Conservation (phyloP, 1,140 invertebrate genomes). For the Linepithema humile region DNA sequence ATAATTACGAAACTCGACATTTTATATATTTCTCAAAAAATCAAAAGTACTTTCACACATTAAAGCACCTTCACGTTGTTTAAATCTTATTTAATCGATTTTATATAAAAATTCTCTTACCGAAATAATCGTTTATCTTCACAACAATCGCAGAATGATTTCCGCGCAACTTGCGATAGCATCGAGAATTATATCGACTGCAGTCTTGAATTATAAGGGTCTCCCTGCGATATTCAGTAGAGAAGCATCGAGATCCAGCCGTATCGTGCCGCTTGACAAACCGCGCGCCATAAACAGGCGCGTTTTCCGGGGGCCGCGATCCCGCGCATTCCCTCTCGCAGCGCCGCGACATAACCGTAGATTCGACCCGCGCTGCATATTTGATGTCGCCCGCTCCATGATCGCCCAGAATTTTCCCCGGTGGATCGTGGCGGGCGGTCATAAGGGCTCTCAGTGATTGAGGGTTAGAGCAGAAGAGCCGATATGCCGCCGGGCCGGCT, state of each 20-base stretch:
- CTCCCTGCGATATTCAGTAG: conserved; percentile 20
- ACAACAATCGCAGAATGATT: neutral
- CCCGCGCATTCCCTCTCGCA: conserved; percentile 14
- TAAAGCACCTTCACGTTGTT: neutral
- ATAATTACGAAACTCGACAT: neutral
- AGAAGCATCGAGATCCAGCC: neutral
- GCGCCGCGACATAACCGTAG: conserved; percentile 82
- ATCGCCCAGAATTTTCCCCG: conserved; percentile 82
- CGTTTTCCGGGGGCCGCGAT: conserved; percentile 35
- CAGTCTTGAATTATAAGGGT: conserved; percentile 18
- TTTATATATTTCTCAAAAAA: too few species aligned
- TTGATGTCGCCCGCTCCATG: conserved; percentile 82
- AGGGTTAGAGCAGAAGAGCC: conserved; percentile 80
- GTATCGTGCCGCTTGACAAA: conserved; percentile 80
- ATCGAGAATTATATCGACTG: conserved; percentile 4
- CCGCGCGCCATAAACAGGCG: conserved; percentile 76
- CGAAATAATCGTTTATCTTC: neutral
- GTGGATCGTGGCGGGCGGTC: conserved; percentile 81
- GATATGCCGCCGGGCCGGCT: conserved; percentile 71
- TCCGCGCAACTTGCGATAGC: neutral
- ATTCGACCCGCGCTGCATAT: conserved; percentile 83
- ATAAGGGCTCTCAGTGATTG: conserved; percentile 84
- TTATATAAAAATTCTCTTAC: neutral
- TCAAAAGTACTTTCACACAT: neutral
- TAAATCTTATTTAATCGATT: neutral